Evolutionary conservation across 2,113 vertebrate genomes (phyloP).

Genomic region (Tor tambroides): DNA sequence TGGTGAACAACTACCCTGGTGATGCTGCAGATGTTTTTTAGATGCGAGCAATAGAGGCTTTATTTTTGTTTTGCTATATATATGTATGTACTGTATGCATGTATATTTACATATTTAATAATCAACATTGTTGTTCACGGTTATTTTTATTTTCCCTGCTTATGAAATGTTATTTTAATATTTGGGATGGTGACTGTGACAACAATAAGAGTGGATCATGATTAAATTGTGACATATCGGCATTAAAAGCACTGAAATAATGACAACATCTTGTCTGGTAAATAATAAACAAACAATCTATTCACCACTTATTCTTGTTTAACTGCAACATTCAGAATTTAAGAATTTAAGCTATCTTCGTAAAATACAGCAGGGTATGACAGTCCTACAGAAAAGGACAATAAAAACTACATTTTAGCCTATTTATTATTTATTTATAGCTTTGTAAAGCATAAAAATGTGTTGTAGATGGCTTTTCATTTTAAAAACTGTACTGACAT

Average conservation of each 20-base stretch:
- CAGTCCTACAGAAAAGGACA: background rate
- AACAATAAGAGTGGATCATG: background rate
- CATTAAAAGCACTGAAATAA: background rate
- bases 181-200: background rate
- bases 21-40: constrained; percentile 42
- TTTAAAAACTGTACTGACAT: background rate
- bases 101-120: background rate
- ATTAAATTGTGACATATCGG: background rate
- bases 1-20: constrained; percentile 71
- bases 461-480: background rate
- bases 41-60: background rate
- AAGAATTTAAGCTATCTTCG: background rate
- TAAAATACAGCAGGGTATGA: background rate
- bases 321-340: background rate
- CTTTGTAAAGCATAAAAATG: background rate
- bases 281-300: background rate
- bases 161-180: background rate
- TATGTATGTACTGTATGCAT: background rate
- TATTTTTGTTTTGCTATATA: background rate
- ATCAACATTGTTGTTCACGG: background rate
- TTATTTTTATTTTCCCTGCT: background rate
- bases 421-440: background rate
- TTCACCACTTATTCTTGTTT: background rate
- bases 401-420: background rate
- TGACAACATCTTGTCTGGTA: background rate